Base-by-base conservation (phyloP, 2,797 vertebrate genomes). In the Ibycter americanus region DNA sequence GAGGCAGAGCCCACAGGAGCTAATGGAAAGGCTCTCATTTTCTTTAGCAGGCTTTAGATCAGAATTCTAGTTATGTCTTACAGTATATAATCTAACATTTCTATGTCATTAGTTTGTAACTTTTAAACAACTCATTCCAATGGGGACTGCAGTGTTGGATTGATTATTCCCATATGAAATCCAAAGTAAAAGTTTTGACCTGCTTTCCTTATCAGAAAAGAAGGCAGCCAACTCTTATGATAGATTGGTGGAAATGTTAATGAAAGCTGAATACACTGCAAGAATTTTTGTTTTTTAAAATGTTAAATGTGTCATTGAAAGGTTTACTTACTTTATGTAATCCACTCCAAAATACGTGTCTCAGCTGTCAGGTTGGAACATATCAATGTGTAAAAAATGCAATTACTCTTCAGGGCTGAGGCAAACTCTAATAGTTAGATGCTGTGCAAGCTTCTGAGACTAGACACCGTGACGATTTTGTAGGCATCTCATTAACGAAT, bases 401-500 rank as follows among this genome's bases (percentile, higher is more conserved):
- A 98, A 96, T 98, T 98, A 93, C 91, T 98, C 95, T 94, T 97
- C 19, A 95, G 91, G 93, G 95, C 89, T 93, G 90, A 97, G 96
- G 83, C 62, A 46, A 93, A 49, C 96, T 97, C 96, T 97, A 97
- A 98, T 97, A 96, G 95, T 93, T 80, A 94, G 95, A 96, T 98
- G 97, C 98, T 97, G 94, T 94, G 44, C 97, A 97, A 98, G 97
- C 97, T 95, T 96, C 97, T 97, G 95, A 96, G 97, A 82, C 77
- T 92, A 97, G 96, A 92, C 79, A 98, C 96, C 65, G 23, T 98
- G 97, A 98, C 97, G 82, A 94, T 96, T 97, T 96, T 97, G 95
- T 96, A 96, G 96, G 96, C 96, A 93, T 97, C 97, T 98, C 97
- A 98, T 98, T 98, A 98, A 97, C 72, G 78, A 98, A 95, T 97